Base-by-base conservation (phyloP, 2,113 vertebrate species). In the Pholis gunnellus region DNA sequence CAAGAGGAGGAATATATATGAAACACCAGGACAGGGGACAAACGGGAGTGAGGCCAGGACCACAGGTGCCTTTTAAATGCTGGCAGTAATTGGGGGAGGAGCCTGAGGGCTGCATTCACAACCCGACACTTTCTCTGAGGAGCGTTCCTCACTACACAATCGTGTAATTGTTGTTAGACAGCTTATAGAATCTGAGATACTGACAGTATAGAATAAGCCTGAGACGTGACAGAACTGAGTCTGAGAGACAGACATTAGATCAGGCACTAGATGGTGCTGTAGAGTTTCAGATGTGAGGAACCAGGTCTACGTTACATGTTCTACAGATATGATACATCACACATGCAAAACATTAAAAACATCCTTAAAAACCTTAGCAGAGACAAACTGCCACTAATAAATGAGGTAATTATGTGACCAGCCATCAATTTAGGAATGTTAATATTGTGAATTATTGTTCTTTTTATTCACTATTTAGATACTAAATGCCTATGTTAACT, bases 241-340 rank as follows among this genome's bases (percentile, higher is more conserved):
- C 54, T 25, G n/a, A 57, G 54, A 57, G 13, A 79, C 18, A 42
- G 5, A 40, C 22, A 5, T 40, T n/a, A n/a, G n/a, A n/a, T n/a
- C n/a, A n/a, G n/a, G n/a, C 86, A 56, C 52, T 82, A 82, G 86
- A 75, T 79, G 79, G 34, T 44, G 79, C 50, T 71, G 6, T 34
- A 63, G 15, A 11, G 14, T 42, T 72, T 29, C 42, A 7, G 3
- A 56, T 63, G 6, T 34, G 20, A n/a, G 2, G 4, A 44, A 29
- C 20, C 4, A 31, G 13, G 27, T 15, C 61, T 44, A 34, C 11
- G n/a, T n/a, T 6, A 6, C 18, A 31, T 4, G 8, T 27, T 15
- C 9, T 9, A 9, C 1, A 50, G 20, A 31, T 50, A 61, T 52
- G 5, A 50, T 25, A 27, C 54, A 27, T 57, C n/a, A 57, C 11